Percentiles rank a stretch among this genome's conserved stretches.
phyloP scores from a whole-genome alignment of 2,113 vertebrate species.

The Dipodomys stephensi region DNA sequence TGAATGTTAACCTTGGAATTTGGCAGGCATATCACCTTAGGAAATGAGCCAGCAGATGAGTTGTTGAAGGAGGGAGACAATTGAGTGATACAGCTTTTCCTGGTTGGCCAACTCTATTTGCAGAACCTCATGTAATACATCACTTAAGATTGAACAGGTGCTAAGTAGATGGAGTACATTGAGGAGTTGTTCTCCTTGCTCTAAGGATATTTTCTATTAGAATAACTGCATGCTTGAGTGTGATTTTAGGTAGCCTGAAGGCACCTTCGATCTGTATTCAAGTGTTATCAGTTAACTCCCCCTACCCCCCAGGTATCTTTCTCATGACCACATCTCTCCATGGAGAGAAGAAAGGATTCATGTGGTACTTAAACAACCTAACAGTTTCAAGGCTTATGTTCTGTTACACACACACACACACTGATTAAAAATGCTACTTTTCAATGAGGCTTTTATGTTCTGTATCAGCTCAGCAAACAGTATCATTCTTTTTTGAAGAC shows the following conservation, averaged over 20 bases:
- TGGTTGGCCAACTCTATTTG: background rate
- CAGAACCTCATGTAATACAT: background rate
- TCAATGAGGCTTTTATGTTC: constrained; percentile 17
- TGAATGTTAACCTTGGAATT: background rate
- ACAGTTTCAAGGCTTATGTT: constrained; percentile 10
- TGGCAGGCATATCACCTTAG: background rate
- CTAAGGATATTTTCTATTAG: constrained; percentile 7
- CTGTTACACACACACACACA: constrained; percentile 27
- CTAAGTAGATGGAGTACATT: background rate
- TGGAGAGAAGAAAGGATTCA: background rate
- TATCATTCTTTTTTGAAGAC: background rate
- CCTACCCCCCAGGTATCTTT: background rate
- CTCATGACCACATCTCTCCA: background rate
- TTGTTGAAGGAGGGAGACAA: background rate
- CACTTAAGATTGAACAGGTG: background rate
- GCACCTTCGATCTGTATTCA: background rate
- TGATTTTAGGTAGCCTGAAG: constrained; percentile 12
- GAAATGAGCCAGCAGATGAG: background rate
- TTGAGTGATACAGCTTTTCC: background rate
- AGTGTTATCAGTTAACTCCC: background rate
- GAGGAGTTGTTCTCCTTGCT: background rate
- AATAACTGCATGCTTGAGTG: background rate
- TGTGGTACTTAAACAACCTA: background rate
- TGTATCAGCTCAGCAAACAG: background rate
- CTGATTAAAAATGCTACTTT: constrained; percentile 43